Evolutionary conservation across 1,140 invertebrate species (phyloP).

Genomic region (Pemphigus obesinymphae): DNA sequence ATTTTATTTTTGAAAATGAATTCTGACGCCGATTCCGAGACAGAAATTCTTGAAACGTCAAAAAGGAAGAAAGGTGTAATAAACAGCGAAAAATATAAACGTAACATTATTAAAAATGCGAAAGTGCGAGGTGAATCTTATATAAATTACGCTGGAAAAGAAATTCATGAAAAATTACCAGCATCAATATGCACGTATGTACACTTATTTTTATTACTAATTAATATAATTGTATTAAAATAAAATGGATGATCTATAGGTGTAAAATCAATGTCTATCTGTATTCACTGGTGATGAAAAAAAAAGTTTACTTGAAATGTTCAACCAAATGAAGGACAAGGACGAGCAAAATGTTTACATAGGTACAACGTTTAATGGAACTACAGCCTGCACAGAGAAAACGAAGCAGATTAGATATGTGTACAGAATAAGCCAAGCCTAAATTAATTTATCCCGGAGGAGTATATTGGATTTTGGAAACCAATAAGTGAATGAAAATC

Average conservation of each 20-base stretch:
- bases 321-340: conserved; percentile 23
- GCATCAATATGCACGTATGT: conserved; percentile 19
- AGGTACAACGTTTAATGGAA: conserved; percentile 24
- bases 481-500: no score
- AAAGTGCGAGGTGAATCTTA: conserved; percentile 27
- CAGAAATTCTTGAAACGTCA: conserved; percentile 5
- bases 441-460: neutral
- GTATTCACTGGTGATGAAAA: conserved; percentile 8
- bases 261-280: conserved; percentile 11
- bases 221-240: conserved; percentile 25
- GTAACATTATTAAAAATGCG: conserved; percentile 33
- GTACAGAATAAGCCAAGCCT: conserved; percentile 9
- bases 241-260: conserved; percentile 8
- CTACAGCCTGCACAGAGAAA: conserved; percentile 3
- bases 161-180: conserved; percentile 29
- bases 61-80: conserved; percentile 9
- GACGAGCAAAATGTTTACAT: conserved; percentile 17
- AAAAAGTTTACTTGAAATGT: conserved; percentile 10
- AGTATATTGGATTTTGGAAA: no score
- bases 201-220: conserved; percentile 27
- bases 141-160: conserved; percentile 33
- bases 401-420: conserved; percentile 6
- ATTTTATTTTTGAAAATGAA: conserved; percentile 23
- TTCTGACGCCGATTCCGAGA: neutral
- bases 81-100: conserved; percentile 26